A percentile compares a stretch with the other conserved stretches of the same genome.
These are phyloP conservation scores for Artibeus lituratus DNA, from an alignment of 2,797 vertebrate species.

Conservation along the genomic window DNA sequence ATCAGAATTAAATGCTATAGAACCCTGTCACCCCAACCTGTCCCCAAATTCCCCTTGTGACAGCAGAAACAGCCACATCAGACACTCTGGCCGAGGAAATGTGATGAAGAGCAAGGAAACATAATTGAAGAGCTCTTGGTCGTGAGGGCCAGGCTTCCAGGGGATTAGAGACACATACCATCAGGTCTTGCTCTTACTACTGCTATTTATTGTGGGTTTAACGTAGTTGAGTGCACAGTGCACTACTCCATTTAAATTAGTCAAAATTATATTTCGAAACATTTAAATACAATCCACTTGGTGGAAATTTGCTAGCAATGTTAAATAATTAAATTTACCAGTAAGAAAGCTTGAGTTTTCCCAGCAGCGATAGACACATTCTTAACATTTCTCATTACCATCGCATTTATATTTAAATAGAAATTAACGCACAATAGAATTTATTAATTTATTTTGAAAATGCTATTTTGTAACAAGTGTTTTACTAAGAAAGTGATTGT, in stretches of 20 bases:
- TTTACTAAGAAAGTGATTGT: background rate
- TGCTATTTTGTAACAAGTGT: background rate
- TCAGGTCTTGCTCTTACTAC: background rate
- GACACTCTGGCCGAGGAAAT: background rate
- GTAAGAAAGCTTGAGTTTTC: background rate
- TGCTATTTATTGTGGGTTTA: background rate
- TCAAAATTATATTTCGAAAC: conserved; percentile 7
- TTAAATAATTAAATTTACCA: background rate
- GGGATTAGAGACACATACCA: background rate
- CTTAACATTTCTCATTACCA: background rate
- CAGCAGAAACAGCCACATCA: background rate
- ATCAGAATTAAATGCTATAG: background rate
- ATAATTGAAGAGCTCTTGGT: background rate
- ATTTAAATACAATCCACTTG: background rate
- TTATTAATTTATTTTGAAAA: background rate
- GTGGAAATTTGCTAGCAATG: background rate
- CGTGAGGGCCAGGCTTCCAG: background rate
- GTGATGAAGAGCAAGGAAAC: background rate
- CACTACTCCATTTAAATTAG: background rate
- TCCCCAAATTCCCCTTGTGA: background rate
- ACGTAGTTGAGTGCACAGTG: background rate
- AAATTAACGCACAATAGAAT: background rate
- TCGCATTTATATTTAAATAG: background rate
- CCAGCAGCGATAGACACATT: background rate
- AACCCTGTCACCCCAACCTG: background rate